Evolutionary conservation across 92 coral and sea anemone genomes (phyloP).

Genomic region (Porites divaricata): DNA sequence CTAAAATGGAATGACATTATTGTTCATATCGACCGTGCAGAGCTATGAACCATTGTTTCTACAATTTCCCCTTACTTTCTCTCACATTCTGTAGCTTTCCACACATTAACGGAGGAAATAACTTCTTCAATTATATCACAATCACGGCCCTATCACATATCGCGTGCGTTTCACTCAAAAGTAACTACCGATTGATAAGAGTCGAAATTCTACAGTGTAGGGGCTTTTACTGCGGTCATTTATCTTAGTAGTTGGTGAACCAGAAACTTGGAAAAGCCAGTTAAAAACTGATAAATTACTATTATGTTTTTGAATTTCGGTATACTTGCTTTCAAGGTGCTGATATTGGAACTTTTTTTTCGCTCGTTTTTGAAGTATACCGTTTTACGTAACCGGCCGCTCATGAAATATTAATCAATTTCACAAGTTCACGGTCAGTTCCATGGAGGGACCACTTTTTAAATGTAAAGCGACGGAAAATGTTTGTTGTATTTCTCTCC

Average conservation of each 20-base stretch:
- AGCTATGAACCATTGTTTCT: no score
- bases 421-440: neutral
- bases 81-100: neutral
- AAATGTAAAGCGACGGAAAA: slow-evolving; percentile 5
- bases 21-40: no score
- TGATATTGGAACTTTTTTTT: slow-evolving; percentile 41
- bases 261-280: slow-evolving; percentile 16
- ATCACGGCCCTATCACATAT: neutral
- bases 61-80: neutral
- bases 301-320: slow-evolving; percentile 2
- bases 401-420: slow-evolving; percentile 48
- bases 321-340: slow-evolving; percentile 6
- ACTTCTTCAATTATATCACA: neutral
- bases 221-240: slow-evolving; percentile 32
- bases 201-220: neutral
- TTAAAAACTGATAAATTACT: slow-evolving; percentile 12
- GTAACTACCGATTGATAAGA: neutral
- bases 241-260: slow-evolving; percentile 35
- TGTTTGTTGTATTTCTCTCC: slow-evolving; percentile 7
- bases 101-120: neutral
- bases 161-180: neutral
- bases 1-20: neutral
- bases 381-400: slow-evolving; percentile 16
- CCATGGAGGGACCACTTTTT: slow-evolving; percentile 7
- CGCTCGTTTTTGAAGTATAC: slow-evolving; percentile 46